phyloP scores from a whole-genome alignment of 2,113 vertebrate genomes.

The Kryptolebias marmoratus region DNA sequence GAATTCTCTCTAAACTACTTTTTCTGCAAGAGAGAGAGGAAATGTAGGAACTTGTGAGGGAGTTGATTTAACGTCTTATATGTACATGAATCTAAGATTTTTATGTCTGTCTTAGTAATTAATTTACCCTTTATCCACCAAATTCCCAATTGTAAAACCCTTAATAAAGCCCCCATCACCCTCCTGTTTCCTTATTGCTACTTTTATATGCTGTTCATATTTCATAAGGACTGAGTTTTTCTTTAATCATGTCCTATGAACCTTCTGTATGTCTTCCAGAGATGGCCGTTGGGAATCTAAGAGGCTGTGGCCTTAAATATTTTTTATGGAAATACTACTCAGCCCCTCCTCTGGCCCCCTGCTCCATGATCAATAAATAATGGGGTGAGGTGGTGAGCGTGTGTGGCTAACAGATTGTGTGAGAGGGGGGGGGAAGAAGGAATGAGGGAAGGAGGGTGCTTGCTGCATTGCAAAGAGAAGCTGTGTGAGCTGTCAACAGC shows the following conservation, averaged over 20 bases:
- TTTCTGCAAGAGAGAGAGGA: constrained; percentile 18
- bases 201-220: constrained; percentile 64
- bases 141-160: constrained; percentile 27
- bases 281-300: constrained; percentile 40
- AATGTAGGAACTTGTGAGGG: constrained; percentile 16
- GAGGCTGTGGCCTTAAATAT: constrained; percentile 73
- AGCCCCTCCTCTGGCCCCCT: constrained; percentile 30
- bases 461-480: constrained; percentile 57
- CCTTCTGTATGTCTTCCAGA: constrained; percentile 53
- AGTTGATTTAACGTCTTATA: constrained; percentile 15
- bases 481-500: constrained; percentile 61
- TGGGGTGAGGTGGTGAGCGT: constrained; percentile 58
- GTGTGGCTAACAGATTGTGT: constrained; percentile 75
- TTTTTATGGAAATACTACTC: constrained; percentile 74
- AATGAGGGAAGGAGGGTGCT: constrained; percentile 28
- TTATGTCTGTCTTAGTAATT: constrained; percentile 30
- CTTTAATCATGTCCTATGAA: constrained; percentile 62
- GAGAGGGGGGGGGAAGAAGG: constrained; percentile 12
- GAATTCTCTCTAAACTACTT: constrained; percentile 37
- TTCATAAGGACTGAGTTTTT: constrained; percentile 59
- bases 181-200: constrained; percentile 24
- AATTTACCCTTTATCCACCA: constrained; percentile 32
- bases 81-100: constrained; percentile 28
- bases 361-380: constrained; percentile 80
- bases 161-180: constrained; percentile 17